A percentile compares a stretch with the other conserved stretches of the same genome.
Evolutionary conservation across 2,113 vertebrate genomes (phyloP).

Genomic region (Heliornis fulica): DNA sequence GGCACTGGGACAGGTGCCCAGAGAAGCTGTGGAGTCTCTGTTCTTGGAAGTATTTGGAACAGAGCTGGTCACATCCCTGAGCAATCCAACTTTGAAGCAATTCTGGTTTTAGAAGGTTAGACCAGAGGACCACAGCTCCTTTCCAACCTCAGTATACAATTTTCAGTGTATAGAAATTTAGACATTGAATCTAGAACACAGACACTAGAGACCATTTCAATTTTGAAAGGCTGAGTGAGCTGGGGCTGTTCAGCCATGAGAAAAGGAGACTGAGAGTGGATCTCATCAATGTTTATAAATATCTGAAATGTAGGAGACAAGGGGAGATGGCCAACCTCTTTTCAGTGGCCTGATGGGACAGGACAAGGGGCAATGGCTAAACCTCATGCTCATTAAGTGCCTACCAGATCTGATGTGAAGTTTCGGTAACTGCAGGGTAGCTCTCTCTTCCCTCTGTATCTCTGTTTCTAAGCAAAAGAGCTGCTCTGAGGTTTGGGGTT

Average conservation of each 20-base stretch:
- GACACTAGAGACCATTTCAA: background rate
- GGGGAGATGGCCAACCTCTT: no score
- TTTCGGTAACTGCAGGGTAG: background rate
- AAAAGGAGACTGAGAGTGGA: no score
- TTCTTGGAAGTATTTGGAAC: background rate
- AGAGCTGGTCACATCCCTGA: background rate
- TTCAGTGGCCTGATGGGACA: no score
- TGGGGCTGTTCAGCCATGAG: no score
- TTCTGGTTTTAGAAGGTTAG: background rate
- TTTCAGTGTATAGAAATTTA: background rate
- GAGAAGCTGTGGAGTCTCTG: background rate
- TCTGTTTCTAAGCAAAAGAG: background rate
- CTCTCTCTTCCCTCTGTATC: background rate
- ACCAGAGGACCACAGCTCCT: background rate
- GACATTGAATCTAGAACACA: background rate
- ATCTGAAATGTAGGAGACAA: no score
- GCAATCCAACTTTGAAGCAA: background rate
- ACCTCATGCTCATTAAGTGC: background rate
- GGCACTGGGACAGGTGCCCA: background rate
- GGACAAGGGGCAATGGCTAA: no score
- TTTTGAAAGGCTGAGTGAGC: no score
- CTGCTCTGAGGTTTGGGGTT: background rate
- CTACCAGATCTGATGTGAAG: background rate
- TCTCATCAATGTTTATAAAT: no score
- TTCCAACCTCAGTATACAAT: background rate